Percentiles rank a stretch among this genome's conserved stretches.
These are phyloP conservation scores for Halcyon senegalensis DNA, from an alignment of 2,113 vertebrate species.

Conservation along the genomic window DNA sequence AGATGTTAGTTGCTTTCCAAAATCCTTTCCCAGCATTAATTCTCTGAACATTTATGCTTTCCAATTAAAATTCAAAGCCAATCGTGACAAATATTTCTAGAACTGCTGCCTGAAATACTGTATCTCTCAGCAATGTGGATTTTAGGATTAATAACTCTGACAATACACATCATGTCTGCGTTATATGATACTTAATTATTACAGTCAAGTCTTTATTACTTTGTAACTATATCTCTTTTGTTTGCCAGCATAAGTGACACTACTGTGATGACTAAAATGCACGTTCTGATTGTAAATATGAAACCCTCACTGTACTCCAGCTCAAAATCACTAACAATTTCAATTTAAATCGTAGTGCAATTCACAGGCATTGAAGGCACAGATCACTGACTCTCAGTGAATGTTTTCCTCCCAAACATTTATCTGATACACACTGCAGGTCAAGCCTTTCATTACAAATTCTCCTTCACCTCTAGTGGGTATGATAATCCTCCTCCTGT, in stretches of 20 bases:
- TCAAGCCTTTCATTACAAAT: not conserved
- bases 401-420: not conserved
- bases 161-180: accelerated
- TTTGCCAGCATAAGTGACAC: not conserved
- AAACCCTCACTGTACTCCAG: not conserved
- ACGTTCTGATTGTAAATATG: not conserved
- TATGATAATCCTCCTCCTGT: not conserved
- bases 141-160: not conserved
- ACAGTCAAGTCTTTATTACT: not conserved
- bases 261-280: not conserved
- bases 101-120: not conserved
- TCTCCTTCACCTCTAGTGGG: not conserved
- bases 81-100: not conserved
- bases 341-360: not conserved
- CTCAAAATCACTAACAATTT: not conserved
- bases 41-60: not conserved
- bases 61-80: not conserved
- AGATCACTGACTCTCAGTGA: not conserved
- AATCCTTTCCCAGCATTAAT: not conserved
- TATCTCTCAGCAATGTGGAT: not conserved
- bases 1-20: not conserved
- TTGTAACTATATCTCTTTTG: not conserved
- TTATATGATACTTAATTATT: not conserved
- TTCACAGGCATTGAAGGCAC: not conserved
- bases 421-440: not conserved